Conservation (phyloP, 2,113 vertebrate genomes). For the Theropithecus gelada region DNA sequence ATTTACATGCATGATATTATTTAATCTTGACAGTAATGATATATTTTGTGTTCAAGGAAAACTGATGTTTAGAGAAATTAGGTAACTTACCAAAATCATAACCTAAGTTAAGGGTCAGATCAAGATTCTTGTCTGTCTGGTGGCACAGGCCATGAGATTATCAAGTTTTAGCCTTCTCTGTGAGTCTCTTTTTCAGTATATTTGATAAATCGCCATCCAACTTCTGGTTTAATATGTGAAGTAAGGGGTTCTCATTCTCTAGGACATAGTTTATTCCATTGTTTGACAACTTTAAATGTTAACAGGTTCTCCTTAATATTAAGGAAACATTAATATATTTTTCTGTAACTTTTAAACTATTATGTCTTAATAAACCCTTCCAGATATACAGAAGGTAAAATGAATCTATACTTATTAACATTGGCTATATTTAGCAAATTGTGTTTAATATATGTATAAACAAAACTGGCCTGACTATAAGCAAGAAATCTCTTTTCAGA, state of each 20-base stretch:
- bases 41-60: constrained; percentile 41
- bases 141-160: constrained; percentile 21
- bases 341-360: neutral
- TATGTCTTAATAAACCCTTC: neutral
- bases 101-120: neutral
- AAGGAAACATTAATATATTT: neutral
- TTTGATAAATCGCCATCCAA: constrained; percentile 22
- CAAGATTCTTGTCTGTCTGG: neutral
- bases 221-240: constrained; percentile 6
- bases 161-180: neutral
- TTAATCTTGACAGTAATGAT: constrained; percentile 39
- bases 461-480: neutral
- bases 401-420: neutral
- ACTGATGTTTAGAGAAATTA: neutral
- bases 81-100: neutral
- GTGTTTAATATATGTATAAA: neutral
- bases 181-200: neutral
- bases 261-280: neutral
- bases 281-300: neutral
- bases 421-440: constrained; percentile 10
- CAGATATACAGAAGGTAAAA: neutral
- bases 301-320: neutral
- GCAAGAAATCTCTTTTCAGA: neutral
- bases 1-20: neutral
- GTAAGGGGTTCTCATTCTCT: neutral